Evolutionary conservation across 2,113 vertebrate genomes (phyloP).

Genomic region (Isichthys henryi): DNA sequence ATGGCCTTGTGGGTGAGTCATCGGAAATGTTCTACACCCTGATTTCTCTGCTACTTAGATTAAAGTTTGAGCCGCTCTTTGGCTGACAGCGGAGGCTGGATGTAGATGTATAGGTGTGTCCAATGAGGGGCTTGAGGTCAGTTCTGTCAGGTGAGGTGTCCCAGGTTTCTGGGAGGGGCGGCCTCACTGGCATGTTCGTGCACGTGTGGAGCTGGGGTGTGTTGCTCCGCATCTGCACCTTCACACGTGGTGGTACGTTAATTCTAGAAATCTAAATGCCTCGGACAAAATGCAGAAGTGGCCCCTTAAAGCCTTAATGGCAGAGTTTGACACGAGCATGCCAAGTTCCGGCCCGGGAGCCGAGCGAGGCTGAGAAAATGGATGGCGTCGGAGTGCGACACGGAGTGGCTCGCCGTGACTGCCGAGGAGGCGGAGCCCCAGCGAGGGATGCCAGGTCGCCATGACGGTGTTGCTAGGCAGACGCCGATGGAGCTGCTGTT

Average conservation of each 20-base stretch:
- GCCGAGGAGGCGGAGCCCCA: background rate
- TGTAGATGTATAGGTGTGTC: background rate
- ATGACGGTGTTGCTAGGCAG: constrained; percentile 11
- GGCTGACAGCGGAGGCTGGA: background rate
- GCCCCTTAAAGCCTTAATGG: background rate
- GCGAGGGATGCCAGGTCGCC: background rate
- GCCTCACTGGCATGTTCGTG: background rate
- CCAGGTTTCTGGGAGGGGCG: background rate
- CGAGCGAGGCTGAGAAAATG: background rate
- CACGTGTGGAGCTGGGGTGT: background rate
- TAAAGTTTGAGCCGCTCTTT: background rate
- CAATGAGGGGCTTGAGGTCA: background rate
- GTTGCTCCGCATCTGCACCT: background rate
- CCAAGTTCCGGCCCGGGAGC: background rate
- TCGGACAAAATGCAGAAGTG: background rate
- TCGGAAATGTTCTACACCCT: background rate
- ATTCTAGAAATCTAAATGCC: background rate
- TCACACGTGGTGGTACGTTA: background rate
- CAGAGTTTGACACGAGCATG: background rate
- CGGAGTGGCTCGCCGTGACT: background rate
- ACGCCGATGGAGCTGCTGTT: constrained; percentile 24
- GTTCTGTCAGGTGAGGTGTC: background rate
- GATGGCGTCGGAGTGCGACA: too few species aligned
- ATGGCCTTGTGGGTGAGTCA: background rate
- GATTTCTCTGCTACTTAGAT: background rate